Conservation (phyloP, 2,113 vertebrate species). For the Alethe diademata region DNA sequence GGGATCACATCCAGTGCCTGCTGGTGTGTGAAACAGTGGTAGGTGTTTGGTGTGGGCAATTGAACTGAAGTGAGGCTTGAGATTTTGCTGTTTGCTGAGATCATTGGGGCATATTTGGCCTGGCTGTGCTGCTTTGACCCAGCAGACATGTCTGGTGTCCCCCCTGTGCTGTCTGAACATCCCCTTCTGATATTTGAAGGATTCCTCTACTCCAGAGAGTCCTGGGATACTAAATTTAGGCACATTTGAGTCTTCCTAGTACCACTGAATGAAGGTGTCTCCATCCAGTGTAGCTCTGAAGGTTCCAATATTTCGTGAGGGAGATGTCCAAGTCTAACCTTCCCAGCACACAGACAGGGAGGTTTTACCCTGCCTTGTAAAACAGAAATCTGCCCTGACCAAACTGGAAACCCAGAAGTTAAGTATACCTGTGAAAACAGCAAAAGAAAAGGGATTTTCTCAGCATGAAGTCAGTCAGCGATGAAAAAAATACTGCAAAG, state of each 20-base stretch:
- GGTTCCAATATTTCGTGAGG: not conserved
- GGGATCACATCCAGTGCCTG: too few species aligned
- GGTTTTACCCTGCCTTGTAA: not conserved
- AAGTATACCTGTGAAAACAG: not conserved
- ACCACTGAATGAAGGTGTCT: not conserved
- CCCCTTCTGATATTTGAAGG: not conserved
- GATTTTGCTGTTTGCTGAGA: not conserved
- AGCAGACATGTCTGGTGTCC: not conserved
- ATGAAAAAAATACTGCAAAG: not conserved
- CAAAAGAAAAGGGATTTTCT: not conserved
- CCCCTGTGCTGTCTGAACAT: not conserved
- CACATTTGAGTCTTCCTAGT: not conserved
- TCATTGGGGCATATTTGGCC: not conserved
- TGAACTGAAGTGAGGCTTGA: rapidly evolving
- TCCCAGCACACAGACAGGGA: not conserved
- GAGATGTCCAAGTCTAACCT: not conserved
- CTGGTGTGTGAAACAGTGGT: not conserved
- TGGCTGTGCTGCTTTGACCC: not conserved
- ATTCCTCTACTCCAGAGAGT: not conserved
- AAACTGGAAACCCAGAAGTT: not conserved
- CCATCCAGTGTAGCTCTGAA: not conserved
- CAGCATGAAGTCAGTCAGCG: not conserved
- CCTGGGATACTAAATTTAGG: not conserved
- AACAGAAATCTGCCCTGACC: not conserved
- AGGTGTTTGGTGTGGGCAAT: not conserved